These are phyloP conservation scores for Arnoldichthys spilopterus DNA, from an alignment of 2,797 vertebrate genomes.

Conservation along the genomic window DNA sequence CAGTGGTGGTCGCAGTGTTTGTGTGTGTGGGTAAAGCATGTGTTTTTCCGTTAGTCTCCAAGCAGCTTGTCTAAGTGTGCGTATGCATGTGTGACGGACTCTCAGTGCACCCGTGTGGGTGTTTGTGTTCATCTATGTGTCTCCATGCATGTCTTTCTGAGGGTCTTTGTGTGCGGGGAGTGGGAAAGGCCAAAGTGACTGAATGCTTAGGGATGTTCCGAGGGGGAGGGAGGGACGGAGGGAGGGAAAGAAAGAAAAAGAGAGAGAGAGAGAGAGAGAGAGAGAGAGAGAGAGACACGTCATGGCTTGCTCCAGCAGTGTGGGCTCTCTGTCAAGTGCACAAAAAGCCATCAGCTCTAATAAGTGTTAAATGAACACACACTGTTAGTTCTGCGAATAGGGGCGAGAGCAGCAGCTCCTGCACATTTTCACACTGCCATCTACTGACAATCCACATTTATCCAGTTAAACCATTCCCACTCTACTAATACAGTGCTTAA, in stretches of 20 bases:
- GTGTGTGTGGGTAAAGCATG: conserved; percentile 32
- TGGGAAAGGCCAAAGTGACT: conserved; percentile 27
- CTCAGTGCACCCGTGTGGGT: conserved; percentile 33
- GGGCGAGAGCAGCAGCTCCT: background rate
- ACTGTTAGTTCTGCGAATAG: conserved; percentile 23
- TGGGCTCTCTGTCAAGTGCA: conserved; percentile 73
- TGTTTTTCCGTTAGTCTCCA: conserved; percentile 39
- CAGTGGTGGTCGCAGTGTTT: conserved; percentile 39
- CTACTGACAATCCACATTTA: conserved; percentile 2
- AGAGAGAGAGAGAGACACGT: conserved; percentile 14
- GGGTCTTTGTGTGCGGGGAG: conserved; percentile 35
- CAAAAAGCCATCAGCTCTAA: conserved; percentile 77
- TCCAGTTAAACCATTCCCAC: background rate
- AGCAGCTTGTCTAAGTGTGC: conserved; percentile 46
- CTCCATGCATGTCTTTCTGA: conserved; percentile 40
- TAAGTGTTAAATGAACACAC: conserved; percentile 73
- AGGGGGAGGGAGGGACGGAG: conserved; percentile 21
- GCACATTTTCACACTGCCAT: conserved; percentile 34
- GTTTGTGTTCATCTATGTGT: conserved; percentile 47
- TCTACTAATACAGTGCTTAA: background rate
- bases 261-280: conserved; percentile 10
- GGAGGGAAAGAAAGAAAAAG: conserved; percentile 17
- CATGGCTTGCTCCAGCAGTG: conserved; percentile 63
- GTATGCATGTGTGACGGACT: conserved; percentile 44
- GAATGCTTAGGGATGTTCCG: conserved; percentile 44